Base-by-base conservation (phyloP, 1,140 invertebrate genomes). In the Phocides pigmalion region DNA sequence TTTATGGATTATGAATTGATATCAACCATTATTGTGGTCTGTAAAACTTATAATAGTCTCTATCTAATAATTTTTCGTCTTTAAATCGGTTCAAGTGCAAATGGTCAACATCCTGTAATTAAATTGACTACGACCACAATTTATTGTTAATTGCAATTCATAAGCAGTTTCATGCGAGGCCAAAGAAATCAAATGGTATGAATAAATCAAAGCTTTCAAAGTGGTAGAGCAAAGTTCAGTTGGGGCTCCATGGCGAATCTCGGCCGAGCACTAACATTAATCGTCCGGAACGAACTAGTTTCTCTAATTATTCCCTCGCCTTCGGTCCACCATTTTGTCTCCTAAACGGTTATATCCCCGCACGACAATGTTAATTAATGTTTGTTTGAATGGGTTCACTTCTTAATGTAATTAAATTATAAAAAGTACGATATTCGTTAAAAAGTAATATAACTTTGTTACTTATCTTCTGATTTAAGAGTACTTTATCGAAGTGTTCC, bases 271-370 rank as follows among this genome's bases (percentile, higher is more conserved):
- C 76, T 74, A 76, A 81, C 77, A 84, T 83, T 83, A 87, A 87
- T 83, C 82, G 79, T 76, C 72, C 74, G 66, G 75, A 82, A 75
- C 74, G 68, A 78, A 81, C 79, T 87, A 84, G 77, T 87, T 84
- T 77, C 81, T 71, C 47, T 75, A 77, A 80, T 80, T 80, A 77
- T 75, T 80, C 71, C 74, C 70, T 75, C 56, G 74, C 70, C 73
- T 77, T 77, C 65, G 72, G 67, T 73, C 71, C 61, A 76, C 70
- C 67, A 72, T 77, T 81, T 79, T 83, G 76, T 79, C 74, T 76
- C 74, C 49, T 63, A 70, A 73, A 76, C 70, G 74, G 63, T 67
- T 72, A 66, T 76, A 70, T 54, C 25, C 70, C 70, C 66, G 42
- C 19, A 39, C 50, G 50, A 39, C 32, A 28, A 49, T 17, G 32